phyloP scores from a whole-genome alignment of 2,888 invertebrate genomes.

The Drosophila mettleri region DNA sequence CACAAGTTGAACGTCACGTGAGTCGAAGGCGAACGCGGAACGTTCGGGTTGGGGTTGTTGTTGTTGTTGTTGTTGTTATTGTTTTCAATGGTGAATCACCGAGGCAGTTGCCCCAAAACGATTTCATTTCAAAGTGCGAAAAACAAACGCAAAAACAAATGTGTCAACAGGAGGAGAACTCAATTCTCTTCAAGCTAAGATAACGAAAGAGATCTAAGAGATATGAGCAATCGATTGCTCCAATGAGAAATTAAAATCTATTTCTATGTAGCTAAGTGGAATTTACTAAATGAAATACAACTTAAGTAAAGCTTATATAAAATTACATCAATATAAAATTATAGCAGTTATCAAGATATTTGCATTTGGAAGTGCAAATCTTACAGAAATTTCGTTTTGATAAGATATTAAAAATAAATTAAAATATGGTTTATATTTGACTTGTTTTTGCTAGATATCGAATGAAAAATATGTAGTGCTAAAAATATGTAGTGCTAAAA shows the following conservation, averaged over 20 bases:
- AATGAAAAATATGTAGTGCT: too few relatives aligned
- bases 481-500: too few relatives aligned
- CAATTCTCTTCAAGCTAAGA: constrained; percentile 1
- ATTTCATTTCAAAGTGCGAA: constrained; percentile 27
- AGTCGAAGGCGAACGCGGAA: constrained; percentile 2
- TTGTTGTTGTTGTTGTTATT: constrained; percentile 30
- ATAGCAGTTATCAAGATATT: too few relatives aligned
- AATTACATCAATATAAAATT: too few relatives aligned
- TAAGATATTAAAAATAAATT: too few relatives aligned
- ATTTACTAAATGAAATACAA: not conserved
- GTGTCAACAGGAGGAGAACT: not conserved
- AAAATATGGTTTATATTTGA: too few relatives aligned
- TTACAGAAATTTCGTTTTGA: too few relatives aligned
- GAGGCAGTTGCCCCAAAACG: constrained; percentile 49
- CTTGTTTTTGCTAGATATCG: too few relatives aligned
- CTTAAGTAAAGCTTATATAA: not conserved
- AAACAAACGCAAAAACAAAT: constrained; percentile 5
- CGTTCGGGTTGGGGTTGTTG: constrained; percentile 10
- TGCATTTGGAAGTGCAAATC: too few relatives aligned
- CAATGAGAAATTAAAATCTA: not conserved
- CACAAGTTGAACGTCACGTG: constrained; percentile 56
- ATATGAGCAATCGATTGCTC: too few relatives aligned
- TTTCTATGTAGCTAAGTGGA: not conserved
- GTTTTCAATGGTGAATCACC: constrained; percentile 51
- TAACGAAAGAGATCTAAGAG: not conserved